A percentile compares a stretch with the other conserved stretches of the same genome.
Conservation (phyloP, 1,140 invertebrate species). For the Musca domestica region DNA sequence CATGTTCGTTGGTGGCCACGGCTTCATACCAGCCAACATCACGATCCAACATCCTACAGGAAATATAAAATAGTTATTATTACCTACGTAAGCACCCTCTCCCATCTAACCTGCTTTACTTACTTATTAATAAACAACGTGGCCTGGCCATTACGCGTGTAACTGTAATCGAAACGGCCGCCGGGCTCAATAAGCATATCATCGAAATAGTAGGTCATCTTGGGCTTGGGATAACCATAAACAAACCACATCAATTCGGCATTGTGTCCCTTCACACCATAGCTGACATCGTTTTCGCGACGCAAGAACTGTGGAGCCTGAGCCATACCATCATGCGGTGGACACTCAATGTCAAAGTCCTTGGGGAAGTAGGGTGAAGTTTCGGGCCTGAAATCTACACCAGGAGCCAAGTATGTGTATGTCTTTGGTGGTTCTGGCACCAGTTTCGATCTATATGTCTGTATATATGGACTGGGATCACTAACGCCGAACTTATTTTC, state of each 20-base stretch:
- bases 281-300: conserved; percentile 80
- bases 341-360: conserved; percentile 85
- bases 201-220: conserved; percentile 84
- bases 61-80: conserved; percentile 16
- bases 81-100: neutral
- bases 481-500: conserved; percentile 97
- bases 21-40: conserved; percentile 94
- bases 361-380: conserved; percentile 86
- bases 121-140: conserved; percentile 82
- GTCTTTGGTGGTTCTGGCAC: conserved; percentile 78
- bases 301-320: conserved; percentile 80
- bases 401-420: conserved; percentile 74
- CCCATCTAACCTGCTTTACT: neutral
- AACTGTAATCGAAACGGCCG: conserved; percentile 78
- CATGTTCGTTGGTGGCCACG: conserved; percentile 88
- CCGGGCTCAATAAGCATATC: conserved; percentile 77
- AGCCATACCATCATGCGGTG: conserved; percentile 77
- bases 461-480: conserved; percentile 85
- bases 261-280: conserved; percentile 85
- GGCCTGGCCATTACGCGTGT: conserved; percentile 85
- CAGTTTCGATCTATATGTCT: conserved; percentile 76
- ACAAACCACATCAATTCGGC: conserved; percentile 87
- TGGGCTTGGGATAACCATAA: conserved; percentile 89
- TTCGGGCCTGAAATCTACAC: conserved; percentile 82
- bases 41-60: conserved; percentile 74